These are phyloP conservation scores for Microctonus aethiopoides DNA, from an alignment of 2,888 invertebrate species.

Conservation along the genomic window DNA sequence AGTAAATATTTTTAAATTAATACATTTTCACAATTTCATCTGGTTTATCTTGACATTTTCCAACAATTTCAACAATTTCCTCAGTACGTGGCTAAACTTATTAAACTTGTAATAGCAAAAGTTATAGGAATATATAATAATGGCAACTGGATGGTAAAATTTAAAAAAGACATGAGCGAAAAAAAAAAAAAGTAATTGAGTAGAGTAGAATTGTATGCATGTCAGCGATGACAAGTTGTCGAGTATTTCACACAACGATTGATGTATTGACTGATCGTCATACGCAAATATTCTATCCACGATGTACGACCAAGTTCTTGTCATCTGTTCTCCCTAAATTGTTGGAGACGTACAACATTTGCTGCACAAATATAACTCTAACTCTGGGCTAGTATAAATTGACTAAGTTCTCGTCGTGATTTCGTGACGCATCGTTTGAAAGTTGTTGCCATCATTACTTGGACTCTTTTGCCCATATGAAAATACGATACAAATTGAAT, in stretches of 20 bases:
- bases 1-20: neutral
- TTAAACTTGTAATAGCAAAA: conserved; percentile 65
- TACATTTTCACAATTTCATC: conserved; percentile 25
- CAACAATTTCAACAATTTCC: conserved; percentile 37
- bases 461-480: neutral
- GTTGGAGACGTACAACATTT: neutral
- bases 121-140: conserved; percentile 48
- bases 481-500: neutral
- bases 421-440: conserved; percentile 11
- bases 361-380: conserved; percentile 26
- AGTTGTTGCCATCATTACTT: conserved; percentile 12
- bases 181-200: conserved; percentile 9
- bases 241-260: conserved; percentile 24
- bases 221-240: neutral
- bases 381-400: conserved; percentile 36
- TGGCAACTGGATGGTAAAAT: neutral
- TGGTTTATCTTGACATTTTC: conserved; percentile 35
- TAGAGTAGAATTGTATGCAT: neutral
- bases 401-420: conserved; percentile 40
- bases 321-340: neutral
- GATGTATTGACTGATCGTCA: conserved; percentile 46
- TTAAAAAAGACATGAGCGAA: conserved; percentile 17
- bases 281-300: conserved; percentile 44
- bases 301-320: conserved; percentile 17
- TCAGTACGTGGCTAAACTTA: conserved; percentile 57